Conservation (phyloP, 2,797 vertebrate genomes). For the Syncerus caffer region DNA sequence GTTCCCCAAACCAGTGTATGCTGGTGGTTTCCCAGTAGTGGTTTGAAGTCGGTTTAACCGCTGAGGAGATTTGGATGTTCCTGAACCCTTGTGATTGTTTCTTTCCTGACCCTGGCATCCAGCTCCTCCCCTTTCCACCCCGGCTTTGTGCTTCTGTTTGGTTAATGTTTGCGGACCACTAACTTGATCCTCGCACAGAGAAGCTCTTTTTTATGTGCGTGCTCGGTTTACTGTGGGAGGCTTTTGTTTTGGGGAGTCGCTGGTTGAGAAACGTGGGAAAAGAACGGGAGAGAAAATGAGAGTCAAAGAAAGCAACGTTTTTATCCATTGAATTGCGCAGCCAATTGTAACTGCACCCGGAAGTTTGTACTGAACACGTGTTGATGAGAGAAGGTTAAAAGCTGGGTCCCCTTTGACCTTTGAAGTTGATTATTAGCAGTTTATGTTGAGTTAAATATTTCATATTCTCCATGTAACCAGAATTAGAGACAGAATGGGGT, state of each 20-base stretch:
- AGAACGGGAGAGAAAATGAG: slow-evolving; percentile 26
- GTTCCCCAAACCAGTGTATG: neutral
- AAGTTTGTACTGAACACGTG: slow-evolving; percentile 92
- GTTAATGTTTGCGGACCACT: slow-evolving; percentile 61
- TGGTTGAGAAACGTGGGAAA: slow-evolving; percentile 56
- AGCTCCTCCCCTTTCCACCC: slow-evolving; percentile 63
- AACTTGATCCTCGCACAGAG: slow-evolving; percentile 21
- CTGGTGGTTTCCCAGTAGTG: slow-evolving; percentile 32
- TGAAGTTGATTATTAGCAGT: slow-evolving; percentile 36
- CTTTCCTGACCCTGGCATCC: slow-evolving; percentile 44
- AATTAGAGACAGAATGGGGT: neutral
- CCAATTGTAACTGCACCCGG: slow-evolving; percentile 83
- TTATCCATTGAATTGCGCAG: slow-evolving; percentile 79
- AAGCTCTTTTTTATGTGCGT: neutral
- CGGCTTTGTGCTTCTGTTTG: slow-evolving; percentile 62
- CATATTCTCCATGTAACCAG: neutral
- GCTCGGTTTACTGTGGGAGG: slow-evolving; percentile 21
- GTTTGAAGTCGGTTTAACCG: slow-evolving; percentile 1
- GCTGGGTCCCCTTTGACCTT: slow-evolving; percentile 72
- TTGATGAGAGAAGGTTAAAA: slow-evolving; percentile 81
- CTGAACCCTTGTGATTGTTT: slow-evolving; percentile 36
- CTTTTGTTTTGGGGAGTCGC: slow-evolving; percentile 30
- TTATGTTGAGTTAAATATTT: neutral
- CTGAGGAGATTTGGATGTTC: slow-evolving; percentile 6
- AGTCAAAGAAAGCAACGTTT: slow-evolving; percentile 59